A percentile compares a stretch with the other conserved stretches of the same genome.
Evolutionary conservation across 2,113 vertebrate species (phyloP).

Genomic region (Solea solea): DNA sequence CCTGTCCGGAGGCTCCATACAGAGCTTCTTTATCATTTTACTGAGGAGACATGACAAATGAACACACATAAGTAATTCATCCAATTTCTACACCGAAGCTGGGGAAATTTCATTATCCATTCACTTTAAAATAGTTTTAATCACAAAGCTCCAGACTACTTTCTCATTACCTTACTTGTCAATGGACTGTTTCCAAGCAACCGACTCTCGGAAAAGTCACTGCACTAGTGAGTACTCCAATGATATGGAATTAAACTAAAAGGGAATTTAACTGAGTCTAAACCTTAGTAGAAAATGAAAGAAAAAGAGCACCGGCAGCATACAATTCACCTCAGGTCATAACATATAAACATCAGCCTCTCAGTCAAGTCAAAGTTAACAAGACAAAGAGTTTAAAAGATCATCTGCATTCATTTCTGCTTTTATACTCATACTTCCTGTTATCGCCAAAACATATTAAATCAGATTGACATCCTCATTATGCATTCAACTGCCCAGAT

Average conservation of each 20-base stretch:
- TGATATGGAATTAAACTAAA: neutral
- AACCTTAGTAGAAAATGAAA: neutral
- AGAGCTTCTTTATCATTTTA: constrained; percentile 94
- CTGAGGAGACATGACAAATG: constrained; percentile 68
- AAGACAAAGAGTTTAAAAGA: too few species aligned
- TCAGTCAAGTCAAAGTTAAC: neutral
- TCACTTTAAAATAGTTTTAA: neutral
- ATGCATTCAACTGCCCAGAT: too few species aligned
- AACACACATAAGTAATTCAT: neutral
- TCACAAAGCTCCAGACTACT: neutral
- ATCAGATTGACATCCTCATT: constrained; percentile 4
- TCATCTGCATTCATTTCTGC: constrained; percentile 24
- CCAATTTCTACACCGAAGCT: neutral
- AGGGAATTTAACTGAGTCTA: neutral
- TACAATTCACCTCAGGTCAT: neutral
- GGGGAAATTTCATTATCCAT: neutral
- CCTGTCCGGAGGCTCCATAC: constrained; percentile 92
- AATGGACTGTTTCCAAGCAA: neutral
- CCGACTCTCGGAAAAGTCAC: neutral
- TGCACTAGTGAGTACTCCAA: neutral
- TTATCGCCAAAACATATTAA: neutral
- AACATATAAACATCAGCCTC: neutral
- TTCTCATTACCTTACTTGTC: constrained; percentile 3
- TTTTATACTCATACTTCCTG: constrained; percentile 38
- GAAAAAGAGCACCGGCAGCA: neutral